phyloP scores from a whole-genome alignment of 1,140 invertebrate species.

The Centruroides vittatus region DNA sequence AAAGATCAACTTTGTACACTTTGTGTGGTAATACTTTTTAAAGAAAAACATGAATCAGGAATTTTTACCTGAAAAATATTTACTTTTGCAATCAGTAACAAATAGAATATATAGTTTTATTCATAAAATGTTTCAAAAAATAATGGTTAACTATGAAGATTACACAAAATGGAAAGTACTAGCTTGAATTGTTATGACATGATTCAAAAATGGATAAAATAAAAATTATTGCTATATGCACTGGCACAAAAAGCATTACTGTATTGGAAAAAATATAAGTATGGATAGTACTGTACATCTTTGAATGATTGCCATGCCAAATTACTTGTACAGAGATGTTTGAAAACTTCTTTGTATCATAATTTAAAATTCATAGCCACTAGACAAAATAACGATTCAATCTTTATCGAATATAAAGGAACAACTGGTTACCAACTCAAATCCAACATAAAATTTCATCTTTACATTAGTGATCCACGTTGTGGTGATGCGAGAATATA shows the following conservation, averaged over 20 bases:
- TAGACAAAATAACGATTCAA: too few relatives aligned
- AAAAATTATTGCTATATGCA: conserved; percentile 29
- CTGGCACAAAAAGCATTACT: conserved; percentile 32
- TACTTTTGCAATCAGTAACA: conserved; percentile 33
- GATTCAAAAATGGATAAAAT: conserved; percentile 23
- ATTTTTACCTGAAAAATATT: neutral
- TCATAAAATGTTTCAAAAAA: conserved; percentile 12
- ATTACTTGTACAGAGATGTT: too few relatives aligned
- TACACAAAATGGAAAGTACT: conserved; percentile 32
- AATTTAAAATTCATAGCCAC: too few relatives aligned
- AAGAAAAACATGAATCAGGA: neutral
- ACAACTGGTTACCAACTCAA: too few relatives aligned
- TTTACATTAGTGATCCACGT: too few relatives aligned
- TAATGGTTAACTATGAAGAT: conserved; percentile 25
- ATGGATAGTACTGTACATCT: conserved; percentile 20
- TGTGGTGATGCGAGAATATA: too few relatives aligned
- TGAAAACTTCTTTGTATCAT: too few relatives aligned
- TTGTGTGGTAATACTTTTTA: too few relatives aligned
- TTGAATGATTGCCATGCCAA: too few relatives aligned
- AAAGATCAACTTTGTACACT: conserved; percentile 53
- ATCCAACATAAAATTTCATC: too few relatives aligned
- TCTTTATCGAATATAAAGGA: too few relatives aligned
- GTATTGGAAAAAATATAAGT: conserved; percentile 28
- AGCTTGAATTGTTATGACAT: conserved; percentile 31
- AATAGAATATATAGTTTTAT: conserved; percentile 18